phyloP scores from a whole-genome alignment of 2,113 vertebrate genomes.

The Dendropsophus ebraccatus region DNA sequence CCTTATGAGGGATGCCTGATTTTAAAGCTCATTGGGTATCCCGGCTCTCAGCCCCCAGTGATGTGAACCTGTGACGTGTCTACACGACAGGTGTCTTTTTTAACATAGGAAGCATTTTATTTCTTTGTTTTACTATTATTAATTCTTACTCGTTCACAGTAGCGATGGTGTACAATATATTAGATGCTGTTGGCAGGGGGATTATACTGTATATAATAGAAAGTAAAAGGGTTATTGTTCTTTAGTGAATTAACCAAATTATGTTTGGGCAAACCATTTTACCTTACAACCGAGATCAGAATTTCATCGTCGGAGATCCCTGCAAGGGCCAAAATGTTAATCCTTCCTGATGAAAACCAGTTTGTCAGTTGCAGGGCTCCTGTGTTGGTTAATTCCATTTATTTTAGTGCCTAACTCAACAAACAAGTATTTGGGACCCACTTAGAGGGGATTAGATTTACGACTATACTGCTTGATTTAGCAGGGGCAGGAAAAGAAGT shows the following conservation, averaged over 20 bases:
- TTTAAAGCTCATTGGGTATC: not conserved
- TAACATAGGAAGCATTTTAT: not conserved
- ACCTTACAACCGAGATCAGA: not conserved
- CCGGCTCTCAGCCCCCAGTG: not conserved
- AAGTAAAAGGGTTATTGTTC: not conserved
- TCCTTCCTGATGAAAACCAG: conserved; percentile 26
- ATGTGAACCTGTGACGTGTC: not conserved
- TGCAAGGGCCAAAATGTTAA: conserved; percentile 37
- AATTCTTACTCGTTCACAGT: not conserved
- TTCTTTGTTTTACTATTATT: not conserved
- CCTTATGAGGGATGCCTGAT: no score
- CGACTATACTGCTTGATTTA: not conserved
- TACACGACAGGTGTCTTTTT: not conserved
- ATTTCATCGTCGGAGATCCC: not conserved
- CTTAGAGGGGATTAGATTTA: conserved; percentile 9
- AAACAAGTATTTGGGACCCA: not conserved
- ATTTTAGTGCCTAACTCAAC: not conserved
- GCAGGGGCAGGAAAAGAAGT: not conserved
- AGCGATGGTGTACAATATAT: not conserved
- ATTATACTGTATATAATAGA: not conserved
- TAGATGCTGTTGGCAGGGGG: not conserved
- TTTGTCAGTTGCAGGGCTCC: not conserved
- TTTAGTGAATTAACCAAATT: conserved; percentile 18
- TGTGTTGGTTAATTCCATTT: conserved; percentile 8
- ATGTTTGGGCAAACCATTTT: conserved; percentile 25